Conservation (phyloP, 1,140 invertebrate species). For the Diorhabda elongata region DNA sequence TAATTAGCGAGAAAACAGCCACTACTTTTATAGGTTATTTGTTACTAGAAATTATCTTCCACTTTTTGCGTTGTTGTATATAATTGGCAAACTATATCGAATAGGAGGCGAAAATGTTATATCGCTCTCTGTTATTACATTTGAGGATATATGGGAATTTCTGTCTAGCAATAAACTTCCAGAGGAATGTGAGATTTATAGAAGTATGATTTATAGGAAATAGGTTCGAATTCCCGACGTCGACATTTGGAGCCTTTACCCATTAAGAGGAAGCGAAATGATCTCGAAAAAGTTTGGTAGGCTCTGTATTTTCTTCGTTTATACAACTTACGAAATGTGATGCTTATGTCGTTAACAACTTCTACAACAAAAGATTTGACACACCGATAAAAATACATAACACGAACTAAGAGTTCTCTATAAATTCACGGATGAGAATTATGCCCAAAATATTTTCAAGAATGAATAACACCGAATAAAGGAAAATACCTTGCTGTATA, state of each 20-base stretch:
- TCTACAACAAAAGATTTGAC: neutral
- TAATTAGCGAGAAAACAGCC: too few relatives aligned
- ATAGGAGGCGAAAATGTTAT: constrained; percentile 25
- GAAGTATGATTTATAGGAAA: constrained; percentile 30
- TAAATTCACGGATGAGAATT: too few relatives aligned
- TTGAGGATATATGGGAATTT: constrained; percentile 26
- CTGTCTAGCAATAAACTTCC: constrained; percentile 31
- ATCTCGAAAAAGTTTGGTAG: constrained; percentile 8
- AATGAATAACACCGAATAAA: too few relatives aligned
- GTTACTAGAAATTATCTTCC: constrained; percentile 6
- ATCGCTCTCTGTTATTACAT: constrained; percentile 25
- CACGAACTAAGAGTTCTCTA: neutral
- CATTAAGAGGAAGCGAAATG: constrained; percentile 20
- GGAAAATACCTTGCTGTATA: too few relatives aligned
- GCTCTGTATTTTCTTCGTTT: constrained; percentile 5
- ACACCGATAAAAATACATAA: neutral
- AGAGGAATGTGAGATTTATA: constrained; percentile 33
- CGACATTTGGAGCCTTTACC: constrained; percentile 17
- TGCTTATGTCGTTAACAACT: constrained; percentile 3
- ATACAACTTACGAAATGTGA: constrained; percentile 5
- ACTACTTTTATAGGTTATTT: neutral
- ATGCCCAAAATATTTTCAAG: too few relatives aligned
- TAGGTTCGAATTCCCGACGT: constrained; percentile 2
- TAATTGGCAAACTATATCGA: constrained; percentile 32
- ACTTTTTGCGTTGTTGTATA: constrained; percentile 15